phyloP scores from a whole-genome alignment of 2,113 vertebrate genomes.

The Nanorana parkeri region DNA sequence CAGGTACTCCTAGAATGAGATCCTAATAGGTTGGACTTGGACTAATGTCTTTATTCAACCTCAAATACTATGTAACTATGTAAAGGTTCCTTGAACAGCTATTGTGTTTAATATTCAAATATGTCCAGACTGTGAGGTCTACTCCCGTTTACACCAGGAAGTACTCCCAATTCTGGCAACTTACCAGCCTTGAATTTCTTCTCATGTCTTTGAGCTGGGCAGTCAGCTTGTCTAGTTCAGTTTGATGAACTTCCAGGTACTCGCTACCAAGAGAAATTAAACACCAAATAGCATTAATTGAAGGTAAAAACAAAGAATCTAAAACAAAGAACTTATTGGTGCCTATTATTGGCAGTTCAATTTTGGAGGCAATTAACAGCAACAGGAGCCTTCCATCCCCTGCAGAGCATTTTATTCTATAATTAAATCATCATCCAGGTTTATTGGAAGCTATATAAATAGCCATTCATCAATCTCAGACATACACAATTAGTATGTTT shows the following conservation, averaged over 20 bases:
- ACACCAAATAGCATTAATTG: neutral
- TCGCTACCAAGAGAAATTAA: constrained; percentile 78
- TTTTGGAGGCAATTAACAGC: neutral
- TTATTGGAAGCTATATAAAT: no score
- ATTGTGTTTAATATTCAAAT: neutral
- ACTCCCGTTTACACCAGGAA: neutral
- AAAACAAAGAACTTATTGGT: neutral
- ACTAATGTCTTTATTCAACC: no score
- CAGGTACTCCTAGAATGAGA: no score
- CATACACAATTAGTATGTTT: no score
- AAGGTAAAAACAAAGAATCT: neutral
- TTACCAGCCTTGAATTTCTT: constrained; percentile 95
- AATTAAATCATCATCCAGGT: no score
- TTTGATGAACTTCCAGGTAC: constrained; percentile 93
- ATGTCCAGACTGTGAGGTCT: neutral
- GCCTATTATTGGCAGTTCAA: neutral
- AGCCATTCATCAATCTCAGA: no score
- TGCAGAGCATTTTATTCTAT: neutral
- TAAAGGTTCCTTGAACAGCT: neutral
- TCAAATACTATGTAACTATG: no score
- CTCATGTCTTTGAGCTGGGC: constrained; percentile 95
- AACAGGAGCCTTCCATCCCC: neutral
- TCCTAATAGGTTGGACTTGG: no score
- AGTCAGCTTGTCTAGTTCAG: constrained; percentile 91
- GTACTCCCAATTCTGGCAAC: constrained; percentile 60